Base-by-base conservation (phyloP, 2,888 invertebrate genomes). In the Trichopria drosophilae region DNA sequence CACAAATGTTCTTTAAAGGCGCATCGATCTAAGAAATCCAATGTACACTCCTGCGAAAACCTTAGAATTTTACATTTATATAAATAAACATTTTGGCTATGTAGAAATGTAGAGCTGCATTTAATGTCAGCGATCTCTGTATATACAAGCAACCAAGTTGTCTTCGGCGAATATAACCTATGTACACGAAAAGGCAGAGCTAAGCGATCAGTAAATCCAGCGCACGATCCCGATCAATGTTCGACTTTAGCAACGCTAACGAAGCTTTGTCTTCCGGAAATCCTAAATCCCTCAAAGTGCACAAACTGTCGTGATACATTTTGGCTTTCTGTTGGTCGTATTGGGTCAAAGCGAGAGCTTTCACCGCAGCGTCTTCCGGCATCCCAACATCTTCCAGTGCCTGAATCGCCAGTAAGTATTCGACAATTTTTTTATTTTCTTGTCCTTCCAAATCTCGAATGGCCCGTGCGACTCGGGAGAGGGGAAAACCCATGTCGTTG, bases 401-500 rank as follows among this genome's bases (percentile, higher is more conserved):
- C 55, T 81, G 79, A 15, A 81, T 79, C 56, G 86, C 84, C 63
- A 93, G 80, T 39, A 93, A 80, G 75, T 88, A 88, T 72, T 93
- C 93, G 49, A 93, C 84, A 61, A 92, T 90, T 83, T 89, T 90
- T 76, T 91, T 93, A 76, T 93, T 89, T 79, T 91, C 86, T 71
- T 80, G 81, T 50, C 93, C 92, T 58, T 90, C 79, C 40, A 85
- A 79, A 61, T 84, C 82, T 61, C 88, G 87, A 37, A 75, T 67
- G n/a, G 90, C 87, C 63, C 90, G 82, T 4, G 88, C 86, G 13
- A 90, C 91, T 72, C 90, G 82, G 50, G 87, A 82, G 42, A 88
- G 71, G 0, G 90, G 87, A 71, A 95, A 95, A 1, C 95, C 95
- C 94, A 95, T 95, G 53, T 84, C 83, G 66, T 85, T 85, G 51